A percentile compares a stretch with the other conserved stretches of the same genome.
These are phyloP conservation scores for Calyptomena viridis DNA, from an alignment of 2,113 vertebrate genomes.

Conservation along the genomic window DNA sequence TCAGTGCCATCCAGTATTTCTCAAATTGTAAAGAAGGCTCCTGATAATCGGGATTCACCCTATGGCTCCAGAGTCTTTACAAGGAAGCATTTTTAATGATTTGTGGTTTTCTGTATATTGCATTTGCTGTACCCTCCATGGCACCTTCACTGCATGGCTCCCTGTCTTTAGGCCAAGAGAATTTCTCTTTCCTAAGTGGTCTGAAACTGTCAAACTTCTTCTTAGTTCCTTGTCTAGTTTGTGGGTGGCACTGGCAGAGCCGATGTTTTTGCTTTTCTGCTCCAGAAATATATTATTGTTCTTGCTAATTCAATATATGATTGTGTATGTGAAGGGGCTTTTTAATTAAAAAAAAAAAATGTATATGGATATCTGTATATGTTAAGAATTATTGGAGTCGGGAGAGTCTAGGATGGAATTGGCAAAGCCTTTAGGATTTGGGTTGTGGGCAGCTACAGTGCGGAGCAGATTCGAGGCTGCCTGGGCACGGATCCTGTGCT, in stretches of 20 bases:
- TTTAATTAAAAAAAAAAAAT: slow-evolving; percentile 8
- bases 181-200: background rate
- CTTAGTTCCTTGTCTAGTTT: slow-evolving; percentile 19
- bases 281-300: slow-evolving; percentile 17
- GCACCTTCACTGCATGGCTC: slow-evolving; percentile 18
- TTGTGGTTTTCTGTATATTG: background rate
- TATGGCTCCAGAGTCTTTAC: background rate
- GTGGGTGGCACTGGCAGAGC: slow-evolving; percentile 48
- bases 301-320: slow-evolving; percentile 45
- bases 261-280: background rate
- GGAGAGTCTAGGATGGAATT: background rate
- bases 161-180: background rate
- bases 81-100: background rate
- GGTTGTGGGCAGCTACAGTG: background rate
- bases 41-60: background rate
- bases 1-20: background rate
- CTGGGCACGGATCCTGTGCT: background rate
- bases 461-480: background rate
- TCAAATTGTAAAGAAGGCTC: background rate
- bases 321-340: slow-evolving; percentile 56
- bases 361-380: slow-evolving; percentile 35
- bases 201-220: slow-evolving; percentile 14
- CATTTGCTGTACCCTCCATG: background rate
- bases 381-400: background rate
- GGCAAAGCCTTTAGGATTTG: background rate